Conservation (phyloP, 2,797 vertebrate genomes). For the Mormyrus hasselquistii region DNA sequence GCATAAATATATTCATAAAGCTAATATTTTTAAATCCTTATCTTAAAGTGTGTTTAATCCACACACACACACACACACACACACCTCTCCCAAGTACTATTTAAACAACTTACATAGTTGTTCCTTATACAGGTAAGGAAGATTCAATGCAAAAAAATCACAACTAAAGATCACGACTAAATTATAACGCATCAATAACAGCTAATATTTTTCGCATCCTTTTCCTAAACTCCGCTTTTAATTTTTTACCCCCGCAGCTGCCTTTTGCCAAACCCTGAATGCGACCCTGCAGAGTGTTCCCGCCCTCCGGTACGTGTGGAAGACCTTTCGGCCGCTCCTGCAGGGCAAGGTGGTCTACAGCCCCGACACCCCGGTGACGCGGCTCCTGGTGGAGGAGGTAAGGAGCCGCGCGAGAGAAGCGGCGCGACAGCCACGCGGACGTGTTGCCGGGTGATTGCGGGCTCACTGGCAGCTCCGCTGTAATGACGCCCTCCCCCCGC, state of each 20-base stretch:
- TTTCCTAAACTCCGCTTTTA: neutral
- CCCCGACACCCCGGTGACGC: conserved; percentile 77
- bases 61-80: neutral
- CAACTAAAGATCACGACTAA: too few relatives aligned
- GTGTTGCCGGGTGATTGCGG: neutral
- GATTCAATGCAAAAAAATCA: too few relatives aligned
- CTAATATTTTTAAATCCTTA: neutral
- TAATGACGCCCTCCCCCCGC: neutral
- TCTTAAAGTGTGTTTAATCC: neutral
- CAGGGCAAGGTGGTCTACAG: conserved; percentile 86
- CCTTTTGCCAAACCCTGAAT: conserved; percentile 81
- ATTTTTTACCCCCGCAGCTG: conserved; percentile 53
- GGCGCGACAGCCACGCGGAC: too few relatives aligned
- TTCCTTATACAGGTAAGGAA: neutral
- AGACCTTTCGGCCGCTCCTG: conserved; percentile 76
- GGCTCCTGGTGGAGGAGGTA: conserved; percentile 78
- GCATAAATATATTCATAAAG: neutral
- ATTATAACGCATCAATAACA: too few relatives aligned
- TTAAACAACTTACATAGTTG: too few relatives aligned
- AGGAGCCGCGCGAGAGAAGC: neutral
- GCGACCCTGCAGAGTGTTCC: conserved; percentile 77
- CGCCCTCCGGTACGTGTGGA: conserved; percentile 80
- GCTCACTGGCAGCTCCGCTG: neutral
- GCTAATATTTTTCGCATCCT: too few relatives aligned
- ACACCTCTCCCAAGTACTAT: neutral